These are phyloP conservation scores for Megalops atlanticus DNA, from an alignment of 2,113 vertebrate species.

Conservation along the genomic window DNA sequence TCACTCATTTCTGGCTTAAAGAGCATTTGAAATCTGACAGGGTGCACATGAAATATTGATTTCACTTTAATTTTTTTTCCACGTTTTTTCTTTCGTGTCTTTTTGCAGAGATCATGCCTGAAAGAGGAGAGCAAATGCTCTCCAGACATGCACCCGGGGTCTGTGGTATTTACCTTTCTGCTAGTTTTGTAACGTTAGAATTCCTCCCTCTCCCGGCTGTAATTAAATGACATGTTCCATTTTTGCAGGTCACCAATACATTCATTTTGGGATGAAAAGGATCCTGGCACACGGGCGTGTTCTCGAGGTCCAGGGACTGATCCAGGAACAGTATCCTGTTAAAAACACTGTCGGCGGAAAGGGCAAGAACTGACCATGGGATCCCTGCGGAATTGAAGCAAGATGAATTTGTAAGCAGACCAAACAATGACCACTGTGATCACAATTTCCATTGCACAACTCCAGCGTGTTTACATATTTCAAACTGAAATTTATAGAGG, in stretches of 20 bases:
- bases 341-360: constrained; percentile 64
- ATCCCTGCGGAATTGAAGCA: constrained; percentile 61
- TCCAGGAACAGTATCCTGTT: constrained; percentile 73
- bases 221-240: constrained; percentile 70
- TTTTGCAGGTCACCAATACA: constrained; percentile 72
- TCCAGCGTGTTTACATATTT: neutral
- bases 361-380: constrained; percentile 66
- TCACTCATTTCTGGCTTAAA: neutral
- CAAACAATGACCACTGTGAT: neutral
- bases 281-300: constrained; percentile 17
- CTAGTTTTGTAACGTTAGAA: constrained; percentile 51
- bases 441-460: neutral
- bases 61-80: neutral
- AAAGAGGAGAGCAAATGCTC: neutral
- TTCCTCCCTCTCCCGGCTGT: constrained; percentile 43
- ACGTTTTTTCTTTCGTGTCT: neutral
- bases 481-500: neutral
- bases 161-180: constrained; percentile 67
- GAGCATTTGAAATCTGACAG: neutral
- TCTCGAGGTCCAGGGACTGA: constrained; percentile 27
- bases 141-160: too few relatives aligned
- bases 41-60: neutral
- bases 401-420: neutral
- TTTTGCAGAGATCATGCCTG: neutral
- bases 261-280: constrained; percentile 46